Percentiles rank a stretch among this genome's conserved stretches.
phyloP scores from a whole-genome alignment of 2,888 invertebrate species.

The Allolobophora icterica region DNA sequence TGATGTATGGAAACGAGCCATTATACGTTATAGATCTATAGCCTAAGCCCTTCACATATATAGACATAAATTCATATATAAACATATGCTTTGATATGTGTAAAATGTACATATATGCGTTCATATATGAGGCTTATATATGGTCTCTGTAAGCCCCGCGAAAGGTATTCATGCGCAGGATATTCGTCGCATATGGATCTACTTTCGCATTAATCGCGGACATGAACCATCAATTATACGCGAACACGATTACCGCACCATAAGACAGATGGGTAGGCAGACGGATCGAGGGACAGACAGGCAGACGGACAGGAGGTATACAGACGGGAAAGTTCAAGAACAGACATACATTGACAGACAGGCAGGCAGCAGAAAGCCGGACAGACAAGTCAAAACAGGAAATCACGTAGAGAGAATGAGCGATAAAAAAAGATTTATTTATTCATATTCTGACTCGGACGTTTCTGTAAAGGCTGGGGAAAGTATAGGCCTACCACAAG shows the following conservation, averaged over 20 bases:
- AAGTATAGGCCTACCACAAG: too few relatives aligned
- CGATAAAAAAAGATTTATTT: not conserved
- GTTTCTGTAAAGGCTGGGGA: not conserved
- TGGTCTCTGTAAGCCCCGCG: not conserved
- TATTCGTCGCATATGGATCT: not conserved
- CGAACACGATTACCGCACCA: not conserved
- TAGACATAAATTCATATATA: not conserved
- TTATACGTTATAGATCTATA: too few relatives aligned
- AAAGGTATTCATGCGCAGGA: not conserved
- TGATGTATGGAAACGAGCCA: slow-evolving; percentile 3
- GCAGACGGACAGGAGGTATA: too few relatives aligned
- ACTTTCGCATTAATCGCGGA: not conserved
- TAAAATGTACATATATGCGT: not conserved
- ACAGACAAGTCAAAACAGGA: not conserved
- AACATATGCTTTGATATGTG: not conserved
- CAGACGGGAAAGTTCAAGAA: too few relatives aligned
- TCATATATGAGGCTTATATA: not conserved
- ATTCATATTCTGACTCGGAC: not conserved
- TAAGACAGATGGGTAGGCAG: not conserved
- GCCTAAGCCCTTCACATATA: not conserved
- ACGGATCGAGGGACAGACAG: not conserved
- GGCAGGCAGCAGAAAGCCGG: too few relatives aligned
- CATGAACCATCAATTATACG: slow-evolving; percentile 17
- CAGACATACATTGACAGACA: too few relatives aligned
- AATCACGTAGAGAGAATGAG: not conserved